These are phyloP conservation scores for Hemaris fuciformis DNA, from an alignment of 2,888 invertebrate genomes.

Conservation along the genomic window DNA sequence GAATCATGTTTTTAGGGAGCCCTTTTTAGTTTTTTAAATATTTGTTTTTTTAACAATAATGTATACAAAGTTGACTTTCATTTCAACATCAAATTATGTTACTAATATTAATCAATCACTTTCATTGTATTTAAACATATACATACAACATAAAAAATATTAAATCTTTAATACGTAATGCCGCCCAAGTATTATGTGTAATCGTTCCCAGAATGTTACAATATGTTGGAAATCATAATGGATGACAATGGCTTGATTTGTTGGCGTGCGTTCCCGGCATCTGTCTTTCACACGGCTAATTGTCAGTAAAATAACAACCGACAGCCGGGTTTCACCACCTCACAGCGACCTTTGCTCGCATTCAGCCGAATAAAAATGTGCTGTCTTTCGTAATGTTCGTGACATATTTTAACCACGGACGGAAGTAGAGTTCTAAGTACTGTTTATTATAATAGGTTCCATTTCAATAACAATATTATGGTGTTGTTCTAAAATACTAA, in stretches of 20 bases:
- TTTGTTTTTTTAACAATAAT: too few relatives aligned
- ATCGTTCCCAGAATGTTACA: conserved; percentile 10
- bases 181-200: neutral
- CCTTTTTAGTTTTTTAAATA: too few relatives aligned
- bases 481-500: too few relatives aligned
- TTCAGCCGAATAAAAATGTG: conserved; percentile 37
- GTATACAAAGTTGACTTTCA: too few relatives aligned
- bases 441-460: too few relatives aligned
- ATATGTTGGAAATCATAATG: conserved; percentile 10
- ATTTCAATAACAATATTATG: too few relatives aligned
- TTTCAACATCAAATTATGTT: too few relatives aligned
- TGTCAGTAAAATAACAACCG: conserved; percentile 59
- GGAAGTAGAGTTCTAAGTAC: neutral
- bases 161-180: neutral
- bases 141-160: neutral
- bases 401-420: conserved; percentile 30
- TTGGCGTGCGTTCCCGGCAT: conserved; percentile 39
- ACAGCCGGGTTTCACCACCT: conserved; percentile 51
- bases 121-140: too few relatives aligned
- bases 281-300: conserved; percentile 62
- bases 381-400: conserved; percentile 39
- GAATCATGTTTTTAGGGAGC: too few relatives aligned
- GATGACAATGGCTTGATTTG: conserved; percentile 7
- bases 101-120: too few relatives aligned
- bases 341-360: conserved; percentile 49